phyloP scores from a whole-genome alignment of 2,113 vertebrate species.

The Pithys albifrons region DNA sequence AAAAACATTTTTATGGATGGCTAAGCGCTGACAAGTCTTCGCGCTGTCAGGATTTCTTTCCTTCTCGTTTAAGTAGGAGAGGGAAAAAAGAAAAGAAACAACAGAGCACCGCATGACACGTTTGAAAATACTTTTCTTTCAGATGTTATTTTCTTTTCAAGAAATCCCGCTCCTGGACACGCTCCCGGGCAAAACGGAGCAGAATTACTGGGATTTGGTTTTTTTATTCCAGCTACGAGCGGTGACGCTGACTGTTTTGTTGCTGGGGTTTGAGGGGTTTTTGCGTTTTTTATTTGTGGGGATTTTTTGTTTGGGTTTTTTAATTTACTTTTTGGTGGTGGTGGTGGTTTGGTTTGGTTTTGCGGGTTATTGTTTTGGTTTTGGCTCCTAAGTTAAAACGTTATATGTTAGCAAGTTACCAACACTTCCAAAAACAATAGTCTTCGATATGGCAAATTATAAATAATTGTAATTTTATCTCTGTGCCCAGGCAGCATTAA shows the following conservation, averaged over 20 bases:
- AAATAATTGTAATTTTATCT: neutral
- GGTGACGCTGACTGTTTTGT: neutral
- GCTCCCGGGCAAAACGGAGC: constrained; percentile 4
- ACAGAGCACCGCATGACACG: neutral
- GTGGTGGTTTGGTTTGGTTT: too few species aligned
- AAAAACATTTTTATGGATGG: constrained; percentile 54
- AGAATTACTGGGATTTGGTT: neutral
- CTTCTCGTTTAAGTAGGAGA: neutral
- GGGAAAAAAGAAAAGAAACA: neutral
- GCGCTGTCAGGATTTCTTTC: constrained; percentile 21
- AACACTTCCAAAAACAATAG: neutral
- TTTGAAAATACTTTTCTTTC: constrained; percentile 43
- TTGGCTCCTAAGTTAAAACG: neutral
- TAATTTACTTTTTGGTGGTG: too few species aligned
- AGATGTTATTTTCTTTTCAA: constrained; percentile 17
- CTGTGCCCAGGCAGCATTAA: neutral
- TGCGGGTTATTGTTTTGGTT: too few species aligned
- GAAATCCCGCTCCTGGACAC: constrained; percentile 7
- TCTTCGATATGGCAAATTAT: neutral
- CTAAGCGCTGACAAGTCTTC: constrained; percentile 52
- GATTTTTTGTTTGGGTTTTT: neutral
- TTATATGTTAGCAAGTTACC: neutral
- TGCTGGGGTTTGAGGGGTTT: neutral
- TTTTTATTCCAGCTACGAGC: neutral
- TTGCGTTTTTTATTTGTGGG: too few species aligned